Evolutionary conservation across 2,113 vertebrate species (phyloP), one percentile per base, ranked within the genome.

Genomic region (Bufo bufo): DNA sequence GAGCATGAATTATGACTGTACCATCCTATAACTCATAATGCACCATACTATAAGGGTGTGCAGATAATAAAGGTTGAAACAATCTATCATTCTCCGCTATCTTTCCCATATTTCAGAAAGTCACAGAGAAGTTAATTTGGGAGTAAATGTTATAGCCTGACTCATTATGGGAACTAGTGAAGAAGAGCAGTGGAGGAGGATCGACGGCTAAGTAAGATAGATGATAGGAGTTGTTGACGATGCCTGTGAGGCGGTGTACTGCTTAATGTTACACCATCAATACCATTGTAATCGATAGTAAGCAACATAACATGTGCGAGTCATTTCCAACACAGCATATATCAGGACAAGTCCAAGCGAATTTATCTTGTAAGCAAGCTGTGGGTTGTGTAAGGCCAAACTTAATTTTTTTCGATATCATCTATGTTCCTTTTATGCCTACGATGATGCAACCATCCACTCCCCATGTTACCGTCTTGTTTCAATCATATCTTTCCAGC

Each of bases 331-430:
- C 79, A 52, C 78, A 23, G 33, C 12, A 87, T 78, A 87, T 72
- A 82, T 85, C 71, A 61, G 45, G 71, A 43, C 74, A 78, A 86
- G 79, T 54, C 69, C 66, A 82, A 82, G 71, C 75, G 63, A 81
- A 87, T 87, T 69, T 72, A 33, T 74, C 86, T 83, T 16, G 20
- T 77, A 50, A 87, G 52, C 56, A 45, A 82, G 47, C 47, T 50
- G 13, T 33, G 80, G 86, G 86, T 88, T 80, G 56, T 83, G 54
- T 88, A 77, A 88, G 86, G 86, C 86, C 61, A 88, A 63, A 14
- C 54, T 56, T n/a, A 74, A 61, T 54, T 82, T 81, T 80, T 80
- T 78, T 49, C 47, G n/a, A 72, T 43, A 59, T 43, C 74, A 50
- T 61, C 23, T 82, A 58, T 33, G 12, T 33, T 58, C 8, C 59